Base-by-base conservation (phyloP, 2,113 vertebrate species). In the Marmota flaviventris region DNA sequence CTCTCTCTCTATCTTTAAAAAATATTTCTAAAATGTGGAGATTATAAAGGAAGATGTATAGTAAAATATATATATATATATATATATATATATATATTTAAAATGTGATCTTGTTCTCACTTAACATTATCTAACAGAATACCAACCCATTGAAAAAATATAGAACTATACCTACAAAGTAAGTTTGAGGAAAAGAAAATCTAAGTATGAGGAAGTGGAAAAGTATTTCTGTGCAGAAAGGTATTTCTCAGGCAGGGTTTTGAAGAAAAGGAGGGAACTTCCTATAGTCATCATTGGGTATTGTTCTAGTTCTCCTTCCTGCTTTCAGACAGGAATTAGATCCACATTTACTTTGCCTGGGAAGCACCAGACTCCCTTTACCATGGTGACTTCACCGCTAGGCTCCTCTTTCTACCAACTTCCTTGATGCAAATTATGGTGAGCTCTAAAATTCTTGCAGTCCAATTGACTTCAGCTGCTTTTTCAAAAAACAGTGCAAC, bases 401-500 rank as follows among this genome's bases (percentile, higher is more conserved):
- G 70, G 70, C 2, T 24, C 42, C 12, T 45, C 53, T 83, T 37
- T 63, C 61, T 72, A 51, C n/a, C 82, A 91, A 56, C 4, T 65
- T 56, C 82, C 61, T 84, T 93, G 53, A 51, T 63, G 9, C n/a
- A 95, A 95, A 93, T 51, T 39, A 5, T 37, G 58, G n/a, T 51
- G 37, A 95, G 20, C 18, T 78, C 77, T 82, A 81, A 85, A 91
- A 81, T 82, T 86, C 45, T 93, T 89, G 90, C 81, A 87, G 69
- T 72, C n/a, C 70, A 91, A 12, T 9, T 56, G 7, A 91, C 84
- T 88, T 61, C 75, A 93, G n/a, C 32, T n/a, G 17, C 27, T 77
- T 65, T 92, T 84, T 75, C 13, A 81, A 34, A 86, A 85, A 78
- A 65, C 18, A 14, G 24, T 86, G 25, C 51, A 87, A 78, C 61